Conservation (phyloP, 2,797 vertebrate genomes). For the Amphiprion clarkii region DNA sequence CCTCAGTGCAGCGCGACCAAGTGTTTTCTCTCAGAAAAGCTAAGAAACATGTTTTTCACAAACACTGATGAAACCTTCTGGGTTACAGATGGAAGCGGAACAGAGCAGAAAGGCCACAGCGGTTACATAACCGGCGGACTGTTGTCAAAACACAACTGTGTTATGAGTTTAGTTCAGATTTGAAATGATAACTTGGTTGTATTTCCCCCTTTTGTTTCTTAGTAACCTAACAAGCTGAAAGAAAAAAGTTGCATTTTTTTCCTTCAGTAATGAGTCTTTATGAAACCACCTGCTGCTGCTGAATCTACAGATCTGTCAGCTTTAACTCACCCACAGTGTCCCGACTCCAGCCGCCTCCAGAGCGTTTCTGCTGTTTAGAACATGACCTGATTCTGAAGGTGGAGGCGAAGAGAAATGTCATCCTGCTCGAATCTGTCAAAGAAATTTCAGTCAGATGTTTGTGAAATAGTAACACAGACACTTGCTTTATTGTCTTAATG, state of each 20-base stretch:
- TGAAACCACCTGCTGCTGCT: constrained; percentile 52
- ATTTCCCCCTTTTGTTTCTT: constrained; percentile 25
- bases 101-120: neutral
- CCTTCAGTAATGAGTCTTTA: neutral
- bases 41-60: too few species aligned
- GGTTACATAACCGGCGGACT: constrained; percentile 27
- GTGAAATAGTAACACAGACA: too few species aligned
- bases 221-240: constrained; percentile 38
- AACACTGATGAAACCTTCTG: too few species aligned
- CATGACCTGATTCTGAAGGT: constrained; percentile 24
- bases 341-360: constrained; percentile 14
- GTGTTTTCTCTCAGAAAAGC: too few species aligned
- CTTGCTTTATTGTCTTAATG: too few species aligned
- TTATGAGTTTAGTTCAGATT: constrained; percentile 25
- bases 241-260: constrained; percentile 2
- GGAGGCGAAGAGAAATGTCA: neutral
- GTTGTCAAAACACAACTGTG: constrained; percentile 34
- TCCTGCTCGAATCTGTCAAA: too few species aligned
- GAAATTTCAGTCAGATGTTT: too few species aligned
- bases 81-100: neutral
- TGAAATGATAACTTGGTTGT: constrained; percentile 17
- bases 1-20: too few species aligned
- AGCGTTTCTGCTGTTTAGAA: constrained; percentile 10
- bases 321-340: constrained; percentile 36
- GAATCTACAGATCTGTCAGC: constrained; percentile 46